Evolutionary conservation across 2,888 invertebrate species (phyloP), one percentile per base, ranked within the genome.

Genomic region (Maniola hyperantus): DNA sequence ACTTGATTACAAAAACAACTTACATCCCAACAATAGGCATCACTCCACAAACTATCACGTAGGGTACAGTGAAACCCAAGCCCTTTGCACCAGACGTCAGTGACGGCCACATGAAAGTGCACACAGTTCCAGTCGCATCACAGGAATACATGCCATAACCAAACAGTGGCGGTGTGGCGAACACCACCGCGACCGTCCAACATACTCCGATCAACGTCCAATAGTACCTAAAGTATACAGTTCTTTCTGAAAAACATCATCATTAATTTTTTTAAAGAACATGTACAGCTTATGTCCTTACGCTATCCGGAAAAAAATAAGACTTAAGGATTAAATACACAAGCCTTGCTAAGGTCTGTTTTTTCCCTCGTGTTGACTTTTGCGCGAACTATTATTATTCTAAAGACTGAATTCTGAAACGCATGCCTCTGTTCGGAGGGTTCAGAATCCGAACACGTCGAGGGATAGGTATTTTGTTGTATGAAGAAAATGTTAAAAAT

Each of bases 141-240:
- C 93, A 93, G 18, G 90, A 87, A 71, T 91, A 93, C 57, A 84
- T 74, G 48, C 93, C 93, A 71, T 91, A 92, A 1, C 91, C 91
- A 69, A 91, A 91, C 10, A 93, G 76, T 0, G 93, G 93, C 0
- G 93, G 93, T 5, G 84, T 84, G 1, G 93, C 84, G 69, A 93
- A 92, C 57, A 88, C 74, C 48, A 84, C 75, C 6, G 93, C 83
- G 55, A 80, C 83, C 15, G 84, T 72, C 91, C 93, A 93, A 75
- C 91, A 89, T 2, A 86, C 73, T n/a, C 84, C 84, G 0, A 92
- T 83, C 44, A 91, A 76, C 33, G 80, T 81, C 82, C 91, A 88
- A 75, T 93, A 93, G 70, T 89, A 83, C 72, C 85, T 83, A 67
- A 89, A 77, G 67, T 89, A 83, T 34, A 93, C 76, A 57, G 81